Evolutionary conservation across 2,113 vertebrate genomes (phyloP).

Genomic region (Lophius piscatorius): DNA sequence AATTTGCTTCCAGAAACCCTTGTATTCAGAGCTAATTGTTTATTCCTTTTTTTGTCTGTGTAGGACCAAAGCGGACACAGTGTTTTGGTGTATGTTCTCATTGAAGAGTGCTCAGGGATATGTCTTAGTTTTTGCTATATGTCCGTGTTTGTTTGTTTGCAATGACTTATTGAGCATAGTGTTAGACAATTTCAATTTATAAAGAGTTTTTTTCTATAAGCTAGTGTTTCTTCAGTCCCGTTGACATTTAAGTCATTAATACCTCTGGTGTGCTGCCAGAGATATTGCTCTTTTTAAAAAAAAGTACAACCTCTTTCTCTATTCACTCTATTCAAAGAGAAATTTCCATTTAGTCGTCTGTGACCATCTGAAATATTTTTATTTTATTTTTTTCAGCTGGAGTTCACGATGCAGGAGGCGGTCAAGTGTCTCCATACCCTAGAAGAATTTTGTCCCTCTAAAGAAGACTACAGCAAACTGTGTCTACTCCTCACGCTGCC

Average conservation of each 20-base stretch:
- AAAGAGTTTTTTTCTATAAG: neutral
- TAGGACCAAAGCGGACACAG: no score
- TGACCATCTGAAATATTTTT: neutral
- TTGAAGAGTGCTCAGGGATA: neutral
- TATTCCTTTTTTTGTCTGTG: no score
- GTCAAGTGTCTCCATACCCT: constrained; percentile 94
- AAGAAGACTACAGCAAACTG: constrained; percentile 97
- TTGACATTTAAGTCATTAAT: constrained; percentile 8
- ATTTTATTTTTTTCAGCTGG: constrained; percentile 79
- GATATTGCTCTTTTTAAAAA: neutral
- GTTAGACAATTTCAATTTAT: no score
- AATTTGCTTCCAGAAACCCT: no score
- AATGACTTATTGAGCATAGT: neutral
- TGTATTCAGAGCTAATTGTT: no score
- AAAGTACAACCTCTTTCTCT: neutral
- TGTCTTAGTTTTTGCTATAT: neutral
- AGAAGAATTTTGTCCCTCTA: constrained; percentile 93
- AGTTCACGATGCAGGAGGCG: constrained; percentile 97
- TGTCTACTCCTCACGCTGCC: constrained; percentile 96
- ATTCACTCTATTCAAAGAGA: neutral
- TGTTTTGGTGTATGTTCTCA: neutral
- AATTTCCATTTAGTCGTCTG: neutral
- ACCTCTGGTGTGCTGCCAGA: neutral
- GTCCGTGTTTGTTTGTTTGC: neutral
- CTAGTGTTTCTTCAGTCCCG: neutral